Percentiles rank a stretch among this genome's conserved stretches.
Conservation (phyloP, 2,797 vertebrate genomes). For the Eleutherodactylus coqui region DNA sequence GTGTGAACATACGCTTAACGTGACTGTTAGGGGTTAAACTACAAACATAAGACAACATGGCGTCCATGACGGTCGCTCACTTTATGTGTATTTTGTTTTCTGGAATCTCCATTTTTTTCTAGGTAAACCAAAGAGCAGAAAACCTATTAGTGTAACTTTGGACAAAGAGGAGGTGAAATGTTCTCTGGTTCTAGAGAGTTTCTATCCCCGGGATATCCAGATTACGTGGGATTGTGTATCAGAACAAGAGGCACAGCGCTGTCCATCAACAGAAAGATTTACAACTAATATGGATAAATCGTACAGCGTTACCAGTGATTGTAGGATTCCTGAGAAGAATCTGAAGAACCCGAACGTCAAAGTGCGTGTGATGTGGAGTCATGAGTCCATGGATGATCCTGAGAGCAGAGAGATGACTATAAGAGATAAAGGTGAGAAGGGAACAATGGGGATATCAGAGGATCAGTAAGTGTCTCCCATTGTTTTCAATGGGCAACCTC, state of each 20-base stretch:
- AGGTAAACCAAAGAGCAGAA: background rate
- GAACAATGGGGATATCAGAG: background rate
- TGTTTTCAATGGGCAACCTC: no score
- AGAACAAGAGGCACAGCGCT: background rate
- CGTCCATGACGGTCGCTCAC: no score
- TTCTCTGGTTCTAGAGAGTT: background rate
- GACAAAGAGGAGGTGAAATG: constrained; percentile 9
- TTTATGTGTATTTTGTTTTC: no score
- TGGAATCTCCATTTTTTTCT: background rate
- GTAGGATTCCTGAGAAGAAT: background rate
- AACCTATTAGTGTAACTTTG: background rate
- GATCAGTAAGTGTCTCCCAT: no score
- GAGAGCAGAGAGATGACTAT: background rate
- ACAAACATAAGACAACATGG: no score
- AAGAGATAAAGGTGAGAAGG: constrained; percentile 23
- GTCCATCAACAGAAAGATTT: background rate
- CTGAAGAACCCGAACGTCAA: background rate
- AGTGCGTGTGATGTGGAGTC: constrained; percentile 13
- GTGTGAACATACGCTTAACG: no score
- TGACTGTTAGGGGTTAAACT: no score
- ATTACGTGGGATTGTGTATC: background rate
- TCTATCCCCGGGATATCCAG: constrained; percentile 27
- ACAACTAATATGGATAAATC: background rate
- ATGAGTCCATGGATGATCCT: constrained; percentile 39
- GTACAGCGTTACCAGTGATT: background rate